phyloP scores from a whole-genome alignment of 2,797 vertebrate species.

The Diplodus sargus region DNA sequence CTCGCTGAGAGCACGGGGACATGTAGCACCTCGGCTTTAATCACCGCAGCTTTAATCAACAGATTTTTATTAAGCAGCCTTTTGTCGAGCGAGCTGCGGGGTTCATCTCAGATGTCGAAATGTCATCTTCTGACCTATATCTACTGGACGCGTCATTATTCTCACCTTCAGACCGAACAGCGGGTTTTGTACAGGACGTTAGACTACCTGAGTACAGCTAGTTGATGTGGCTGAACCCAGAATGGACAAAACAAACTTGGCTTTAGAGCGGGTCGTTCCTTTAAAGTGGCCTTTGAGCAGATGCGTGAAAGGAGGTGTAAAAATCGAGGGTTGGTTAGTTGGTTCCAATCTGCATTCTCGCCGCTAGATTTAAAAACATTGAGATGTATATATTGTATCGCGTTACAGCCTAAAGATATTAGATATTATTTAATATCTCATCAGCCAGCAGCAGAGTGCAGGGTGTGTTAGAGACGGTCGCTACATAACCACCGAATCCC shows the following conservation, averaged over 20 bases:
- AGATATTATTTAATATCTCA: too few species aligned
- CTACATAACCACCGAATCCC: not conserved
- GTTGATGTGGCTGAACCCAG: too few species aligned
- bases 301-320: too few species aligned
- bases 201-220: too few species aligned
- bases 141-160: not conserved
- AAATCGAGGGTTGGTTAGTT: too few species aligned
- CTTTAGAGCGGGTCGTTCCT: too few species aligned
- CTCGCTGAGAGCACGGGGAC: slow-evolving; percentile 28
- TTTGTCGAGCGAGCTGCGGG: not conserved
- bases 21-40: slow-evolving; percentile 45
- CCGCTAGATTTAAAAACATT: too few species aligned
- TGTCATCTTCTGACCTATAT: slow-evolving; percentile 15
- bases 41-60: slow-evolving; percentile 52
- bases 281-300: too few species aligned
- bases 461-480: not conserved
- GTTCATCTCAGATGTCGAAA: not conserved
- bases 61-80: slow-evolving; percentile 42
- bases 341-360: too few species aligned
- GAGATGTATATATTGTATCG: too few species aligned
- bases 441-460: not conserved
- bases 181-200: not conserved
- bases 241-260: too few species aligned
- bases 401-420: too few species aligned
- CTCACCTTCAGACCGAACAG: not conserved